A percentile compares a stretch with the other conserved stretches of the same genome.
Evolutionary conservation across 2,888 invertebrate species (phyloP).

Genomic region (Epicampocera succincta): DNA sequence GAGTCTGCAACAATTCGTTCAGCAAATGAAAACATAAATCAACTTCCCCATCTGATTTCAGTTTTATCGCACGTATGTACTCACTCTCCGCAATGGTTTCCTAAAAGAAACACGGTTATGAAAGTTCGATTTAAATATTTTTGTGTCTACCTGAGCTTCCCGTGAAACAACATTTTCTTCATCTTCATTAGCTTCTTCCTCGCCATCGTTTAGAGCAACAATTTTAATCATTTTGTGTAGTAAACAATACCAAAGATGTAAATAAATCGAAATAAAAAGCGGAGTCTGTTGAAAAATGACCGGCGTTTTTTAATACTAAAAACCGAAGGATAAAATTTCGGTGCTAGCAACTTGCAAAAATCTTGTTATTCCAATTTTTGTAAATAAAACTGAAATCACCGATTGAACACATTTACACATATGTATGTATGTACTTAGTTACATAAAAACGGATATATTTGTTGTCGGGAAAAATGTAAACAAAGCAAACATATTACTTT

Average conservation of each 20-base stretch:
- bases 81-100: slow-evolving; percentile 74
- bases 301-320: neutral
- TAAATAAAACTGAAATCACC: too few species aligned
- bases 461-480: too few species aligned
- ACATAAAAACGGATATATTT: too few species aligned
- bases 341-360: too few species aligned
- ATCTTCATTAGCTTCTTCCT: slow-evolving; percentile 65
- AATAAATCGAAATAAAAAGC: neutral
- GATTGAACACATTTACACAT: too few species aligned
- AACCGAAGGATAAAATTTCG: too few species aligned
- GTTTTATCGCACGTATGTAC: slow-evolving; percentile 72
- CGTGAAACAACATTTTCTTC: slow-evolving; percentile 70
- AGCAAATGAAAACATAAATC: slow-evolving; percentile 71
- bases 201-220: slow-evolving; percentile 72
- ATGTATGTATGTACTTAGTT: too few species aligned
- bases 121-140: neutral
- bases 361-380: too few species aligned
- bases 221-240: slow-evolving; percentile 72
- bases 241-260: neutral
- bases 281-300: neutral
- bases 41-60: slow-evolving; percentile 71
- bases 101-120: slow-evolving; percentile 42
- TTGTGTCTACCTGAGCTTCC: slow-evolving; percentile 72
- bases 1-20: slow-evolving; percentile 71
- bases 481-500: too few species aligned